Evolutionary conservation across 2,888 invertebrate genomes (phyloP).

Genomic region (Buathra laborator): DNA sequence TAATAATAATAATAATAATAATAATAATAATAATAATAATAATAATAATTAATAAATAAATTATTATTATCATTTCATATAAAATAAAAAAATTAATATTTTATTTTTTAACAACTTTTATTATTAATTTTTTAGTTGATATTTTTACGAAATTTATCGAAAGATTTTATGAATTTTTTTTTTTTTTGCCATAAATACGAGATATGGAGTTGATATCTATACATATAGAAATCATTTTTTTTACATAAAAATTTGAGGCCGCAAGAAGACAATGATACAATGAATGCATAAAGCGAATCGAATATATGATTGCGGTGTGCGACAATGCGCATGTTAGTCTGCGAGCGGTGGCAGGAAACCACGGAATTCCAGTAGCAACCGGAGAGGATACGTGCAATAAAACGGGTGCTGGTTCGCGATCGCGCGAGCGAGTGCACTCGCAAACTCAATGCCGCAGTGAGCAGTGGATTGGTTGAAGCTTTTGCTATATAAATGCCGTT

Average conservation of each 20-base stretch:
- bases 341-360: slow-evolving; percentile 64
- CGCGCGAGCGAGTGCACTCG: not conserved
- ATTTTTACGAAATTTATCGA: not conserved
- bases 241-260: not conserved
- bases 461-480: slow-evolving; percentile 30
- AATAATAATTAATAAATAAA: not conserved
- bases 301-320: slow-evolving; percentile 14
- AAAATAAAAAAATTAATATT: no score
- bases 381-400: slow-evolving; percentile 70
- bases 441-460: slow-evolving; percentile 34
- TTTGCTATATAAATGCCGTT: slow-evolving; percentile 27
- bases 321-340: slow-evolving; percentile 17
- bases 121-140: not conserved
- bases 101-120: not conserved
- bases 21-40: no score
- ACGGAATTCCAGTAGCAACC: slow-evolving; percentile 68
- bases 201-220: no score
- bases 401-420: slow-evolving; percentile 63
- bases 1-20: no score
- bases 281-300: slow-evolving; percentile 27
- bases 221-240: not conserved
- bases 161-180: not conserved
- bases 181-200: no score
- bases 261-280: slow-evolving; percentile 2
- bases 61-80: no score